phyloP scores from a whole-genome alignment of 2,113 vertebrate species.

The Podocnemis expansa region DNA sequence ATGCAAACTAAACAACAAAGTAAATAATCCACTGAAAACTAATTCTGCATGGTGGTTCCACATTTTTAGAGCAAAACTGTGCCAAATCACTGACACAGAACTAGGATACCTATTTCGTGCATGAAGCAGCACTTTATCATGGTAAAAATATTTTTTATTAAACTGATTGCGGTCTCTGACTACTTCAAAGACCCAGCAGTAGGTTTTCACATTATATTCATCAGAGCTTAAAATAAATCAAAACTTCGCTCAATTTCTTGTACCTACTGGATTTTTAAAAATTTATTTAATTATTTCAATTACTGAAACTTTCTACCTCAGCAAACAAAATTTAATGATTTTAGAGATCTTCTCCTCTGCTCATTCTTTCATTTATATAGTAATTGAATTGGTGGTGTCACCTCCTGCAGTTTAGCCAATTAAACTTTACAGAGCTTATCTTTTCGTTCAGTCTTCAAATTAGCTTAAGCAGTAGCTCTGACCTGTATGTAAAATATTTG shows the following conservation, averaged over 20 bases:
- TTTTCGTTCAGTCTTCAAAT: not conserved
- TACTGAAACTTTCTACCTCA: not conserved
- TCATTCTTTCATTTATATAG: not conserved
- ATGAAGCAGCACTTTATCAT: slow-evolving; percentile 11
- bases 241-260: not conserved
- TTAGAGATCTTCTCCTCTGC: not conserved
- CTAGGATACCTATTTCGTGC: not conserved
- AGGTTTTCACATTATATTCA: slow-evolving; percentile 50
- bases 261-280: not conserved
- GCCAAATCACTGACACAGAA: not conserved
- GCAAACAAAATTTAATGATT: not conserved
- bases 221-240: slow-evolving; percentile 56
- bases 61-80: not conserved
- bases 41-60: not conserved
- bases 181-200: slow-evolving; percentile 16
- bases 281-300: slow-evolving; percentile 16
- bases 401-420: not conserved
- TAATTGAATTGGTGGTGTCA: not conserved
- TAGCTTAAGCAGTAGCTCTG: not conserved
- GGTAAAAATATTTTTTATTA: slow-evolving; percentile 53
- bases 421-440: not conserved
- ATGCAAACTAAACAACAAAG: not conserved
- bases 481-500: not conserved
- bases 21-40: not conserved
- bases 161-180: slow-evolving; percentile 23